A percentile compares a stretch with the other conserved stretches of the same genome.
Evolutionary conservation across 2,113 vertebrate species (phyloP).

Genomic region (Ammodytes dubius): DNA sequence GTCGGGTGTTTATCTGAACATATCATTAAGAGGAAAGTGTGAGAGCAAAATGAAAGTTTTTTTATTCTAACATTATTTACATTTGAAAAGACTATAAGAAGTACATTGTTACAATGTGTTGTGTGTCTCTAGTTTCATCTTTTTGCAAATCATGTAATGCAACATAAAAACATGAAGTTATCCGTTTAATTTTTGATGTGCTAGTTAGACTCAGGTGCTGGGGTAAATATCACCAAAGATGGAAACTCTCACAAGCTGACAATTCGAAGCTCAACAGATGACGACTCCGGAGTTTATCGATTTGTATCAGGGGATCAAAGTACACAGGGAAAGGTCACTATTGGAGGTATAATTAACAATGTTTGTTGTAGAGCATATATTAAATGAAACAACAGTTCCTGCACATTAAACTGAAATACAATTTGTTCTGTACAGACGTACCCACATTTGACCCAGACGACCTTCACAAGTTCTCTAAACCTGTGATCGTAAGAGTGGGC

Average conservation of each 20-base stretch:
- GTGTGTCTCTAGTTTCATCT: not conserved
- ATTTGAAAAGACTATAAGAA: not conserved
- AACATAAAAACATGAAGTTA: not conserved
- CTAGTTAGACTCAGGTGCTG: slow-evolving; percentile 80
- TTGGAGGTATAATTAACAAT: slow-evolving; percentile 72
- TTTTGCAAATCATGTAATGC: not conserved
- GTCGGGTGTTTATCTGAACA: not conserved
- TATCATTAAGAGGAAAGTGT: not conserved
- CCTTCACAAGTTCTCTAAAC: slow-evolving; percentile 84
- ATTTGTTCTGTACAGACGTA: slow-evolving; percentile 79
- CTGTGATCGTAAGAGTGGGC: slow-evolving; percentile 87
- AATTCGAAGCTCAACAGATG: slow-evolving; percentile 76
- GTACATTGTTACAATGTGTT: not conserved
- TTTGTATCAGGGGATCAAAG: slow-evolving; percentile 81
- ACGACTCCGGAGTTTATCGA: slow-evolving; percentile 83
- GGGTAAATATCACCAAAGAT: slow-evolving; percentile 77
- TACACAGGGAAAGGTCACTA: slow-evolving; percentile 77
- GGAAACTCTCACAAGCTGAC: slow-evolving; percentile 80
- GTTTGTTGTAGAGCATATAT: not conserved
- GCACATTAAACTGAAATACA: slow-evolving; percentile 6
- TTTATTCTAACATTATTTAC: not conserved
- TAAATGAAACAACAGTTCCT: not conserved
- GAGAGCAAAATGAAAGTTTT: not conserved
- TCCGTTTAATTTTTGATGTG: slow-evolving; percentile 10
- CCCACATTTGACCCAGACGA: slow-evolving; percentile 86